Percentiles rank a stretch among this genome's conserved stretches.
phyloP scores from a whole-genome alignment of 2,888 invertebrate genomes.

The Drosophila acutilabella region DNA sequence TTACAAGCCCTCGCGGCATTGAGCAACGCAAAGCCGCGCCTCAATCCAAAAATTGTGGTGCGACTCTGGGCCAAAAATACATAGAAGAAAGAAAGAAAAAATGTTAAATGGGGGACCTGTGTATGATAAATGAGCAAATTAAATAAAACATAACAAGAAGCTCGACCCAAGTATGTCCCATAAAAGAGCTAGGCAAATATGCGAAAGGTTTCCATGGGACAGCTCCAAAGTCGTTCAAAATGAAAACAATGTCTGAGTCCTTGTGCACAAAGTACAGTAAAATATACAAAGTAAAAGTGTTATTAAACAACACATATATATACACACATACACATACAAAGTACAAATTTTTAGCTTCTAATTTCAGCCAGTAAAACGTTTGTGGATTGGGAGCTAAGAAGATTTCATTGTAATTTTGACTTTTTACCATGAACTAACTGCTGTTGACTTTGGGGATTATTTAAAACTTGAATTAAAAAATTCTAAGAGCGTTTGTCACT shows the following conservation, averaged over 20 bases:
- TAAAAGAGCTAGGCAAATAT: conserved; percentile 11
- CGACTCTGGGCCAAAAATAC: conserved; percentile 26
- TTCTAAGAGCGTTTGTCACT: too few relatives aligned
- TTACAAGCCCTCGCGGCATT: conserved; percentile 44
- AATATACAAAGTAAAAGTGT: neutral
- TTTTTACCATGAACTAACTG: too few relatives aligned
- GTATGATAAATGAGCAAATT: conserved; percentile 65
- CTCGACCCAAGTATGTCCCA: conserved; percentile 21
- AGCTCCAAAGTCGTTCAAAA: conserved; percentile 18
- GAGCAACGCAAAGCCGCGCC: conserved; percentile 38
- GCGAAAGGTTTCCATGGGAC: conserved; percentile 31
- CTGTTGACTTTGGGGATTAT: too few relatives aligned
- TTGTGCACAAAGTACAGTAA: conserved; percentile 5
- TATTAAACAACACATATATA: conserved; percentile 2
- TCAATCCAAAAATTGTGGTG: conserved; percentile 17
- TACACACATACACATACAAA: neutral
- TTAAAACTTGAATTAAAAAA: neutral
- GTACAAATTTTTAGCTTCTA: neutral
- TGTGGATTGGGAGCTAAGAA: neutral
- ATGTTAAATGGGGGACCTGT: conserved; percentile 43
- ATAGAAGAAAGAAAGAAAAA: conserved; percentile 2
- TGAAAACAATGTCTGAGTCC: neutral
- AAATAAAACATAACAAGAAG: conserved; percentile 60
- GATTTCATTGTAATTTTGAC: neutral
- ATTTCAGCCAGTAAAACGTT: conserved; percentile 7